A percentile compares a stretch with the other conserved stretches of the same genome.
phyloP scores from a whole-genome alignment of 2,113 vertebrate species.

The Notiomystis cincta region DNA sequence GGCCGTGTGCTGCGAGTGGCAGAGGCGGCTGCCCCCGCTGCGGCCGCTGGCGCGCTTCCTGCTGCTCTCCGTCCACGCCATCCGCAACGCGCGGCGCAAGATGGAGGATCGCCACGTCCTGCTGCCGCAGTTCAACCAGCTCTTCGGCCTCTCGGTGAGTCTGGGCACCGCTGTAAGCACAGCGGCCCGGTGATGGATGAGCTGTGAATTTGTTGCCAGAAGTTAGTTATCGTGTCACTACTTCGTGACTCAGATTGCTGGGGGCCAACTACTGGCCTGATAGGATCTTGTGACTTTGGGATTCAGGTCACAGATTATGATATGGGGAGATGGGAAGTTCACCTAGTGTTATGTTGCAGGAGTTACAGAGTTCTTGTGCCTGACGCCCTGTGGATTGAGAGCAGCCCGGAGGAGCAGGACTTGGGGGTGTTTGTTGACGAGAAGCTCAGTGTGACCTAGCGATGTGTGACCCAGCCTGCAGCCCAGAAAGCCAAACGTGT shows the following conservation, averaged over 20 bases:
- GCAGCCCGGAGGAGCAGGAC: background rate
- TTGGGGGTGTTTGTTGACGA: background rate
- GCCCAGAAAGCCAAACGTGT: background rate
- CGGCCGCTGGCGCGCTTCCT: conserved; percentile 19
- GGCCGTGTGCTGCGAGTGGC: conserved; percentile 75
- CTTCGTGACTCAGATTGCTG: background rate
- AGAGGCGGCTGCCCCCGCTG: conserved; percentile 30
- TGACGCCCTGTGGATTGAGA: background rate
- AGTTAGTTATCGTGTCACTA: background rate
- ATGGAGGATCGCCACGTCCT: conserved; percentile 93
- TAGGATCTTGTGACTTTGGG: background rate
- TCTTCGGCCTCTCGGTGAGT: conserved; percentile 83
- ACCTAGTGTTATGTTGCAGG: background rate
- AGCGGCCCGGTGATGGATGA: background rate
- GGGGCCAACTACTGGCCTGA: background rate
- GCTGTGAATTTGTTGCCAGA: background rate
- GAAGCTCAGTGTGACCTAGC: background rate
- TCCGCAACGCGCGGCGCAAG: conserved; percentile 88
- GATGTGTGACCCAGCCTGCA: background rate
- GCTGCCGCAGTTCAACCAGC: conserved; percentile 83
- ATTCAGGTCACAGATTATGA: background rate
- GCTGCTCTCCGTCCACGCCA: conserved; percentile 81
- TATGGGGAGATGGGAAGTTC: background rate
- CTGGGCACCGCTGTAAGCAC: background rate
- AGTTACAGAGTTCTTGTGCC: background rate